phyloP scores from a whole-genome alignment of 2,888 invertebrate genomes.

The Cephonodes hylas region DNA sequence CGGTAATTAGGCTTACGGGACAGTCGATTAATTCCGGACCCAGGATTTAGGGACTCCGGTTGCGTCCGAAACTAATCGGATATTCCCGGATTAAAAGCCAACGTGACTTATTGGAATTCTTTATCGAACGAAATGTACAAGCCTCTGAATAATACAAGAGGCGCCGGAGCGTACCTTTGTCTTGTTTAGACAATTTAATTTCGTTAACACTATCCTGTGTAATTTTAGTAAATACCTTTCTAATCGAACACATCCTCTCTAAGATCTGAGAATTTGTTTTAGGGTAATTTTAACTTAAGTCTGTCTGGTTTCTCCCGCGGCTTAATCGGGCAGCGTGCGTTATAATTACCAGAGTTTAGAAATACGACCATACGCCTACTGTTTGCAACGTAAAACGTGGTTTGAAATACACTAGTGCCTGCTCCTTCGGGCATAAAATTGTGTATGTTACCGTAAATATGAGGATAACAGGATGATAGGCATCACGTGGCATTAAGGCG shows the following conservation, averaged over 20 bases:
- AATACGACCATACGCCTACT: too few species aligned
- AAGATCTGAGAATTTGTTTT: neutral
- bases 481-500: neutral
- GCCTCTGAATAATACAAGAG: constrained; percentile 27
- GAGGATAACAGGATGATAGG: neutral
- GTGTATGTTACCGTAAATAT: neutral
- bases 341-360: too few species aligned
- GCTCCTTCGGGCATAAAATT: too few species aligned
- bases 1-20: constrained; percentile 34
- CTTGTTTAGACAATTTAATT: constrained; percentile 21
- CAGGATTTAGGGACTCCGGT: constrained; percentile 33
- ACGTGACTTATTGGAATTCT: constrained; percentile 37
- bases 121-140: constrained; percentile 28
- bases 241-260: neutral
- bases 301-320: too few species aligned
- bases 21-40: constrained; percentile 37
- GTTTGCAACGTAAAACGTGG: too few species aligned
- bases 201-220: neutral
- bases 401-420: too few species aligned
- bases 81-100: constrained; percentile 35
- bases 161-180: constrained; percentile 11
- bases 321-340: too few species aligned
- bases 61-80: constrained; percentile 38
- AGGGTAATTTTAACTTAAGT: too few species aligned
- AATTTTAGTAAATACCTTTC: neutral